A percentile compares a stretch with the other conserved stretches of the same genome.
These are phyloP conservation scores for Drosophila saltans DNA, from an alignment of 1,140 invertebrate species.

Conservation along the genomic window DNA sequence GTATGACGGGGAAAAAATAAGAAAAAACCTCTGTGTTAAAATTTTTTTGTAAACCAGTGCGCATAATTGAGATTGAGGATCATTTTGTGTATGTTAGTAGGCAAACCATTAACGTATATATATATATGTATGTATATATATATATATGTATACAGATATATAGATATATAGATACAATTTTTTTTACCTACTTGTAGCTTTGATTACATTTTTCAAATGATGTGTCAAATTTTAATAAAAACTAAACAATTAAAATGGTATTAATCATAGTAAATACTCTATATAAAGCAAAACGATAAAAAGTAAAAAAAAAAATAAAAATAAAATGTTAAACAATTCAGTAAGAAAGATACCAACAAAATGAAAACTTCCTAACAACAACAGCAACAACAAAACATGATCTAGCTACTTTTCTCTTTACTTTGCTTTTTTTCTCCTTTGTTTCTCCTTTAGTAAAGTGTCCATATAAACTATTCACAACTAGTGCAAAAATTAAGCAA, in stretches of 20 bases:
- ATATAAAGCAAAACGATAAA: slow-evolving; percentile 33
- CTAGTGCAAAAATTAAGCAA: slow-evolving; percentile 33
- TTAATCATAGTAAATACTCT: slow-evolving; percentile 58
- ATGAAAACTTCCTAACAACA: slow-evolving; percentile 64
- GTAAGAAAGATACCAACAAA: slow-evolving; percentile 4
- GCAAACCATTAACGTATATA: slow-evolving; percentile 51
- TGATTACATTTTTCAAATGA: slow-evolving; percentile 80
- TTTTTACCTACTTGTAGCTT: slow-evolving; percentile 78
- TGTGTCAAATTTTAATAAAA: slow-evolving; percentile 72
- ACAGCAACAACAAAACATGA: neutral
- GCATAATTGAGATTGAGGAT: slow-evolving; percentile 58
- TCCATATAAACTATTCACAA: slow-evolving; percentile 25
- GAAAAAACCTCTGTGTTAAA: slow-evolving; percentile 43
- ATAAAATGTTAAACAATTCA: slow-evolving; percentile 26
- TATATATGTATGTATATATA: slow-evolving; percentile 45
- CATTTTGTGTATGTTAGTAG: slow-evolving; percentile 51
- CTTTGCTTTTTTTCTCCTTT: slow-evolving; percentile 4
- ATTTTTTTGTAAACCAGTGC: slow-evolving; percentile 67
- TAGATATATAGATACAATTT: slow-evolving; percentile 71
- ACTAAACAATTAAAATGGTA: slow-evolving; percentile 52
- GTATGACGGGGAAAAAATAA: neutral
- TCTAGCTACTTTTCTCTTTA: slow-evolving; percentile 18
- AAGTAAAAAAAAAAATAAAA: slow-evolving; percentile 20
- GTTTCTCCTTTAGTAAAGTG: slow-evolving; percentile 18
- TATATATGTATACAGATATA: slow-evolving; percentile 50